These are phyloP conservation scores for Pyrgus malvae DNA, from an alignment of 2,888 invertebrate genomes.

Conservation along the genomic window DNA sequence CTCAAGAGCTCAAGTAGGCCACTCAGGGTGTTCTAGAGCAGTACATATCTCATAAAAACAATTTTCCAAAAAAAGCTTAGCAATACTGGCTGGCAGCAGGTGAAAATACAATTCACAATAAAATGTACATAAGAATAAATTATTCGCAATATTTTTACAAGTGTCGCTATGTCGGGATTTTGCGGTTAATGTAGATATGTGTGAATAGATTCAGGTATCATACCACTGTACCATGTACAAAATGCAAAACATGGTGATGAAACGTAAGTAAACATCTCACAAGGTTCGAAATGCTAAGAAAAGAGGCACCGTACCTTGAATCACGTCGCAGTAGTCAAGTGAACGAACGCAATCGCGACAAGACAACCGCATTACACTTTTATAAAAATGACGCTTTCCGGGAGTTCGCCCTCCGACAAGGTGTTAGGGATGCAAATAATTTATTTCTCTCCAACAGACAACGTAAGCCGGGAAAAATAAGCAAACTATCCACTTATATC, in stretches of 20 bases:
- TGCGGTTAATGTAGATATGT: too few species aligned
- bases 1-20: too few species aligned
- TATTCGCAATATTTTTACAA: too few species aligned
- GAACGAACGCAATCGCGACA: constrained; percentile 68
- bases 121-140: too few species aligned
- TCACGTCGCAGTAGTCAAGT: constrained; percentile 34
- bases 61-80: too few species aligned
- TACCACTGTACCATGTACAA: background rate
- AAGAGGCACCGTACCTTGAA: constrained; percentile 7
- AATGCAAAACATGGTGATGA: too few species aligned
- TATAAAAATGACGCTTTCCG: constrained; percentile 79
- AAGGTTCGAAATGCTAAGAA: constrained; percentile 3
- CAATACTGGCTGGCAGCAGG: too few species aligned
- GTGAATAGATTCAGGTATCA: background rate
- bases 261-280: background rate
- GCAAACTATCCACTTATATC: constrained; percentile 74
- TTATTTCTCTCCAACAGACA: constrained; percentile 74
- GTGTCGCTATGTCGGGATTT: too few species aligned
- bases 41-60: too few species aligned
- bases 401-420: constrained; percentile 58
- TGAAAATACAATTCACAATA: too few species aligned
- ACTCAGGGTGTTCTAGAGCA: too few species aligned
- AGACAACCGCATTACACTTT: constrained; percentile 75
- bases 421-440: constrained; percentile 78
- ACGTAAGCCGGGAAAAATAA: constrained; percentile 77